These are phyloP conservation scores for Zosterops japonicus DNA, from an alignment of 2,113 vertebrate genomes.

Conservation along the genomic window DNA sequence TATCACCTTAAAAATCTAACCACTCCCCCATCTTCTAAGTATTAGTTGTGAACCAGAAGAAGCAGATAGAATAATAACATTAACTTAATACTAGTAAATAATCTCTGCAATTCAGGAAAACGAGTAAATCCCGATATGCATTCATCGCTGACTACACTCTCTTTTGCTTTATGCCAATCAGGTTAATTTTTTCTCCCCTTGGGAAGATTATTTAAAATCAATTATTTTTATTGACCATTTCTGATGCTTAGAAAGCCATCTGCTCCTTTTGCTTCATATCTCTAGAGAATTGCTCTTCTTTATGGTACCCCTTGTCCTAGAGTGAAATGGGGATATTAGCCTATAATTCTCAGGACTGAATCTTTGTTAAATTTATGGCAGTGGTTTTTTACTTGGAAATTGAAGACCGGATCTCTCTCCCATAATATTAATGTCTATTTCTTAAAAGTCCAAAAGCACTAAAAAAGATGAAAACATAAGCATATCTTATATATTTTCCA, in stretches of 20 bases:
- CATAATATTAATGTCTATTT: not conserved
- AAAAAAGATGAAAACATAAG: not conserved
- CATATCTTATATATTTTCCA: not conserved
- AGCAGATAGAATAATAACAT: not conserved
- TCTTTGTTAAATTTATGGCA: not conserved
- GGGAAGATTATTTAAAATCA: not conserved
- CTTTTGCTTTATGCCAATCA: not conserved
- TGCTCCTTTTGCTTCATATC: not conserved
- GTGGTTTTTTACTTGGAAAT: not conserved
- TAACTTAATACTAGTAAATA: fast-evolving
- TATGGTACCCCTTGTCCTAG: not conserved
- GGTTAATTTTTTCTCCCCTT: not conserved
- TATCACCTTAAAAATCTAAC: not conserved
- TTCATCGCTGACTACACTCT: not conserved
- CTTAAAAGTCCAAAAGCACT: not conserved
- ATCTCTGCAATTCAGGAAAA: not conserved
- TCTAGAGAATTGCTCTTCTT: not conserved
- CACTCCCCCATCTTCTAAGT: fast-evolving
- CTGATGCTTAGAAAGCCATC: not conserved
- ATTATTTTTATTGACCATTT: not conserved
- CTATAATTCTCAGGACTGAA: not conserved
- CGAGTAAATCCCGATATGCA: not conserved
- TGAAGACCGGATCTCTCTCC: not conserved
- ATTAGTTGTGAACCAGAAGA: not conserved
- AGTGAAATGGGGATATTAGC: not conserved